Percentiles rank a stretch among this genome's conserved stretches.
Conservation (phyloP, 2,113 vertebrate genomes). For the Brachionichthys hirsutus region DNA sequence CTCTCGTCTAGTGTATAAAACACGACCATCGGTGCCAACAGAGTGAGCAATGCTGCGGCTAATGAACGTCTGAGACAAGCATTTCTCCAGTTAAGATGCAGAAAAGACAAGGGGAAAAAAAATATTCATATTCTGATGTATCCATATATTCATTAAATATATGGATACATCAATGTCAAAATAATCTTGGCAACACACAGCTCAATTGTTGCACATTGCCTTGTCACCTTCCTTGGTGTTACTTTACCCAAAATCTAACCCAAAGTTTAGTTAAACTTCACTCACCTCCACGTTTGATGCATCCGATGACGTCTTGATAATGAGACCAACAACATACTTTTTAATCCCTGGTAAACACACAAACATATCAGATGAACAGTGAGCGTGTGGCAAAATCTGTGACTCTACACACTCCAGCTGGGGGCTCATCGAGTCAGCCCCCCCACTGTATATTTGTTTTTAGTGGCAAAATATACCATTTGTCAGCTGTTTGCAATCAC, state of each 20-base stretch:
- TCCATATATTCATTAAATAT: too few relatives aligned
- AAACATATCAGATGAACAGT: constrained; percentile 35
- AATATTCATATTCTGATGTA: too few relatives aligned
- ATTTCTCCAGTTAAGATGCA: too few relatives aligned
- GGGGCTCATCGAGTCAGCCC: too few relatives aligned
- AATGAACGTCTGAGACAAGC: too few relatives aligned
- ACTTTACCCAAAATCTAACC: neutral
- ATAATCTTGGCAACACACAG: neutral
- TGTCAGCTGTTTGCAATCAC: too few relatives aligned
- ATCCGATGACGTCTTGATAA: constrained; percentile 99
- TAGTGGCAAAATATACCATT: neutral
- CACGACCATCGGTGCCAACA: neutral
- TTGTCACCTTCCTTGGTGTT: too few relatives aligned
- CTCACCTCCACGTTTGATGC: constrained; percentile 94
- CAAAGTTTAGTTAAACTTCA: constrained; percentile 6
- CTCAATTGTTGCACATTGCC: neutral
- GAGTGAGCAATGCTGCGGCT: too few relatives aligned
- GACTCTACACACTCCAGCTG: neutral
- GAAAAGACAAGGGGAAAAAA: too few relatives aligned
- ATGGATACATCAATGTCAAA: too few relatives aligned
- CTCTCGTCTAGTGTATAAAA: neutral
- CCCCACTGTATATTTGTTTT: too few relatives aligned
- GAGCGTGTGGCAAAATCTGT: neutral
- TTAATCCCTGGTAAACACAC: constrained; percentile 88
- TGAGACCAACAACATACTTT: constrained; percentile 98